phyloP scores from a whole-genome alignment of 2,888 invertebrate genomes.

The Tiphia femorata region DNA sequence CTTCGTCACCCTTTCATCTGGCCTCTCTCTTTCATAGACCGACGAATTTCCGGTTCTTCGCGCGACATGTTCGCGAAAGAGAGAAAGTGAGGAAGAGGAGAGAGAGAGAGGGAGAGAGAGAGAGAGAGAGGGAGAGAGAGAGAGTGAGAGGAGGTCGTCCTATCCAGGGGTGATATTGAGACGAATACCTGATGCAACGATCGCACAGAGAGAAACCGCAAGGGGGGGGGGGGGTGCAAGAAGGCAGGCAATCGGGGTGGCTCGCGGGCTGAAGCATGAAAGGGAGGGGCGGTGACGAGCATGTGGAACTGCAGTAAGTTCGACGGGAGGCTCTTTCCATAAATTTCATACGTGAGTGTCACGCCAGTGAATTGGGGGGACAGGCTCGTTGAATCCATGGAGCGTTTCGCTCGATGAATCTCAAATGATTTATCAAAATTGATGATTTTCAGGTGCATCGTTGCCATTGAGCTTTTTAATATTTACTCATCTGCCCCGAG shows the following conservation, averaged over 20 bases:
- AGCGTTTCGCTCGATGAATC: too few species aligned
- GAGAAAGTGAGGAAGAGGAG: constrained; percentile 17
- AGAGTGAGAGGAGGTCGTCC: not conserved
- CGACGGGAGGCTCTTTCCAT: constrained; percentile 2
- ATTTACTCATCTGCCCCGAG: too few species aligned
- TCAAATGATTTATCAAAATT: too few species aligned
- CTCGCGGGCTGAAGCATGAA: too few species aligned
- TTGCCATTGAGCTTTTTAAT: too few species aligned
- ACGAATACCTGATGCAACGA: too few species aligned
- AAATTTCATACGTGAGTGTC: constrained; percentile 24
- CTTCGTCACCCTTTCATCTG: not conserved
- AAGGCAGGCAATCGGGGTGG: too few species aligned
- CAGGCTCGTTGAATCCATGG: too few species aligned
- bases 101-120: constrained; percentile 11
- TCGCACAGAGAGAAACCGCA: not conserved
- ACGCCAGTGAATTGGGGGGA: too few species aligned
- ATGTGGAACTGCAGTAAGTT: not conserved
- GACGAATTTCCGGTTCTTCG: constrained; percentile 20
- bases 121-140: constrained; percentile 7
- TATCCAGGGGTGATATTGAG: not conserved
- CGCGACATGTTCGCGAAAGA: not conserved
- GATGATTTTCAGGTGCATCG: too few species aligned
- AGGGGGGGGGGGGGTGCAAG: too few species aligned
- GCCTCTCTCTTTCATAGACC: constrained; percentile 3
- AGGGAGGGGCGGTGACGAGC: too few species aligned